These are phyloP conservation scores for Adrianichthys oophorus DNA, from an alignment of 2,797 vertebrate species.

Conservation along the genomic window DNA sequence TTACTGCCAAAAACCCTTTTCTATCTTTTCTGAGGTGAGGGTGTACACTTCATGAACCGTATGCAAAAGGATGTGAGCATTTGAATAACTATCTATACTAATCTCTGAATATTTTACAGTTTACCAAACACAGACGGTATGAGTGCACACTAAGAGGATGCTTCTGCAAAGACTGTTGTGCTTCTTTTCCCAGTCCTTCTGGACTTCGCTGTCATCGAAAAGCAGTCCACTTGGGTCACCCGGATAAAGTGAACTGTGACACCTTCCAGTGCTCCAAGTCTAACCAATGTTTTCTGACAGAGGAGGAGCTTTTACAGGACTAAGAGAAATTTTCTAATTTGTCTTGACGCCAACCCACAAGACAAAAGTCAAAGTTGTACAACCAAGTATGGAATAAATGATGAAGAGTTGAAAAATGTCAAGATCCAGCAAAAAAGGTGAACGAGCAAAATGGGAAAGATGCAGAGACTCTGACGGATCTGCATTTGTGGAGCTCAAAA, in stretches of 20 bases:
- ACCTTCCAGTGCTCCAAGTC: conserved; percentile 78
- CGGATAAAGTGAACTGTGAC: conserved; percentile 35
- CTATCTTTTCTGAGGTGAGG: conserved; percentile 77
- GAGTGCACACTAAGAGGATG: conserved; percentile 76
- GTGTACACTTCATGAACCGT: neutral
- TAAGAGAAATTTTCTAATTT: conserved; percentile 70
- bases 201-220: conserved; percentile 77
- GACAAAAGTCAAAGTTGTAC: conserved; percentile 66
- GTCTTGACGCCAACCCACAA: conserved; percentile 45
- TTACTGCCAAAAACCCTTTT: conserved; percentile 72
- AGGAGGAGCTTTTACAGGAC: conserved; percentile 74
- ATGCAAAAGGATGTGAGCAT: neutral
- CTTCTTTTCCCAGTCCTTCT: conserved; percentile 73
- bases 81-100: neutral
- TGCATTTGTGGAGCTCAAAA: conserved; percentile 49
- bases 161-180: conserved; percentile 73
- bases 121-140: conserved; percentile 75
- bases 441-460: conserved; percentile 13
- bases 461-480: conserved; percentile 34
- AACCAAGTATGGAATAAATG: conserved; percentile 39
- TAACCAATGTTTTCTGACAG: conserved; percentile 62
- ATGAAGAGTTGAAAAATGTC: conserved; percentile 21
- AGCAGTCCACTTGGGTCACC: conserved; percentile 56
- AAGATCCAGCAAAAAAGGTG: conserved; percentile 50
- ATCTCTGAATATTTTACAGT: conserved; percentile 56